phyloP scores from a whole-genome alignment of 1,140 invertebrate genomes.

The Sycophila sp. region DNA sequence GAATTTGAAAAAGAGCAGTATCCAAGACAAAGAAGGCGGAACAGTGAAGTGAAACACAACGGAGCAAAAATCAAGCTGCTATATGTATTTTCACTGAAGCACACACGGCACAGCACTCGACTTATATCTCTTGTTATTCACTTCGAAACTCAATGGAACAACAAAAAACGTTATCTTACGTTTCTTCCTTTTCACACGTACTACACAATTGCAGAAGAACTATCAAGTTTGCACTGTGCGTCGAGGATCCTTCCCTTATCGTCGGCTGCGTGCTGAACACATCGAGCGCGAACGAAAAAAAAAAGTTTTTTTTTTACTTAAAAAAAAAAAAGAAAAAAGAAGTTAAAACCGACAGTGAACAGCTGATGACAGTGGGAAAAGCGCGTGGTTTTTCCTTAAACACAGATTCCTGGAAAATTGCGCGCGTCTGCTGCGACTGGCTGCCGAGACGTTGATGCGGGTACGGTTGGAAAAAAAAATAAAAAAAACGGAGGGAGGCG shows the following conservation, averaged over 20 bases:
- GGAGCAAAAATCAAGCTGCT: too few relatives aligned
- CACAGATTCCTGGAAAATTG: neutral
- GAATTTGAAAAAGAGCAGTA: neutral
- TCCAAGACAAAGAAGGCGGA: neutral
- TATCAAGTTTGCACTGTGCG: slow-evolving; percentile 14
- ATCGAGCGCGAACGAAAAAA: too few relatives aligned
- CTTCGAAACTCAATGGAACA: neutral
- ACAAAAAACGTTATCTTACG: neutral
- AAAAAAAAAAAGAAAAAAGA: neutral
- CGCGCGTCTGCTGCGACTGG: neutral
- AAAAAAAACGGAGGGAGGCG: slow-evolving; percentile 17
- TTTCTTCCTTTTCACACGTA: neutral
- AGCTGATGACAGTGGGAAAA: neutral
- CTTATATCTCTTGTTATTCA: neutral
- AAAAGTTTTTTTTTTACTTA: too few relatives aligned
- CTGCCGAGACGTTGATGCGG: too few relatives aligned
- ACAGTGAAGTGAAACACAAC: neutral
- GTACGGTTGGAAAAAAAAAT: neutral
- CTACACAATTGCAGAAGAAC: neutral
- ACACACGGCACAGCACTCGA: slow-evolving; percentile 28
- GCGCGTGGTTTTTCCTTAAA: neutral
- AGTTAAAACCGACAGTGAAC: neutral
- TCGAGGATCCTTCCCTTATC: neutral
- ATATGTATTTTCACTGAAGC: slow-evolving; percentile 17
- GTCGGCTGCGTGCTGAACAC: too few relatives aligned